Percentiles rank a stretch among this genome's conserved stretches.
These are phyloP conservation scores for Meandrina meandrites DNA, from an alignment of 92 coral and sea anemone genomes.

Conservation along the genomic window DNA sequence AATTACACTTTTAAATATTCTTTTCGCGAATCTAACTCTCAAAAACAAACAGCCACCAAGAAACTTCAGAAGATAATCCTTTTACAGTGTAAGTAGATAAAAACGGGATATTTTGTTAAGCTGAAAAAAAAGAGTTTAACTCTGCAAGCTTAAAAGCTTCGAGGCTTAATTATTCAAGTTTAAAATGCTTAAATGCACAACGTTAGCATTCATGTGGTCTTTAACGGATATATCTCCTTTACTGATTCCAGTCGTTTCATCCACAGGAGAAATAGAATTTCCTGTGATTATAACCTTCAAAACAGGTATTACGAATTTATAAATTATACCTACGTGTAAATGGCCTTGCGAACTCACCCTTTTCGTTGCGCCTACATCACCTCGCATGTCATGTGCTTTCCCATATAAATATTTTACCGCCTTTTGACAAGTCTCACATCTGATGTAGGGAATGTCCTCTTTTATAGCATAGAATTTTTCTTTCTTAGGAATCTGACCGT, in stretches of 20 bases:
- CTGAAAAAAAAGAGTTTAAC: too few relatives aligned
- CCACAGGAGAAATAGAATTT: neutral
- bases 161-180: too few relatives aligned
- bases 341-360: constrained; percentile 50
- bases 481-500: constrained; percentile 78
- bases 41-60: neutral
- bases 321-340: neutral
- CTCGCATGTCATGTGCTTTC: constrained; percentile 85
- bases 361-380: constrained; percentile 50
- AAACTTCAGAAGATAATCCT: neutral
- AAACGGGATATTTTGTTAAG: neutral
- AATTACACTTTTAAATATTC: neutral
- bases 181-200: neutral
- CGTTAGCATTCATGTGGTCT: neutral
- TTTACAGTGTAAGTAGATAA: neutral
- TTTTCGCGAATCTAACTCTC: neutral
- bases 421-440: constrained; percentile 94
- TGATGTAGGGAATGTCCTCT: constrained; percentile 80
- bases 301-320: neutral
- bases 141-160: too few relatives aligned
- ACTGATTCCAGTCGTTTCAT: neutral
- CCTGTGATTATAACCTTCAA: neutral
- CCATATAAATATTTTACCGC: constrained; percentile 82
- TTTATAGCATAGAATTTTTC: constrained; percentile 82
- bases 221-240: neutral